Evolutionary conservation across 2,113 vertebrate genomes (phyloP).

Genomic region (Etheostoma cragini): DNA sequence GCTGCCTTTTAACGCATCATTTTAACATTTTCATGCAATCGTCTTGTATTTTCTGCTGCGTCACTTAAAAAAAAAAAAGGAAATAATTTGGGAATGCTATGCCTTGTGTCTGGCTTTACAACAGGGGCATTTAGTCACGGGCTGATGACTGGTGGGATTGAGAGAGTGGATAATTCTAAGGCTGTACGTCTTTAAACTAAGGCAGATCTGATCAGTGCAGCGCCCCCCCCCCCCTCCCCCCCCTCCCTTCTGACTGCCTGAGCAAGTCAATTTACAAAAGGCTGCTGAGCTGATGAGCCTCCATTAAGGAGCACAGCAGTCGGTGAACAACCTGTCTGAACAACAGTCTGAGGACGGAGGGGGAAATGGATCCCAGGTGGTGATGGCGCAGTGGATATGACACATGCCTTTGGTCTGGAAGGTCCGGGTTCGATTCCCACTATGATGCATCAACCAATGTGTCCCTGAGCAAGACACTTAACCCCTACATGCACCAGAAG

Average conservation of each 20-base stretch:
- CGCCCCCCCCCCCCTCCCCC: not conserved
- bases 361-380: not conserved
- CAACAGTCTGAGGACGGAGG: slow-evolving; percentile 4
- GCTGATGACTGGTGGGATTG: slow-evolving; percentile 60
- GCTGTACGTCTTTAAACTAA: slow-evolving; percentile 62
- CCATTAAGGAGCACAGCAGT: slow-evolving; percentile 60
- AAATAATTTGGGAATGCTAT: slow-evolving; percentile 36
- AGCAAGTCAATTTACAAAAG: slow-evolving; percentile 72
- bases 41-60: slow-evolving; percentile 41
- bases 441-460: no score
- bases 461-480: no score
- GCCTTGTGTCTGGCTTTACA: slow-evolving; percentile 53
- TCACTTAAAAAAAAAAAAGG: slow-evolving; percentile 17
- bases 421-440: no score
- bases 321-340: slow-evolving; percentile 16
- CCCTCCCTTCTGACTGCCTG: slow-evolving; percentile 15
- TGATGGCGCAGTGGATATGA: no score
- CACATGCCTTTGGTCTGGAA: no score
- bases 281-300: slow-evolving; percentile 65
- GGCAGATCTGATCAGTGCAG: slow-evolving; percentile 62
- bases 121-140: slow-evolving; percentile 56
- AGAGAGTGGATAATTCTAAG: slow-evolving; percentile 64
- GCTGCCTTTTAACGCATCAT: slow-evolving; percentile 28
- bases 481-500: no score
- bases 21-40: slow-evolving; percentile 24